These are phyloP conservation scores for Otocyon megalotis DNA, from an alignment of 2,113 vertebrate genomes.

Conservation along the genomic window DNA sequence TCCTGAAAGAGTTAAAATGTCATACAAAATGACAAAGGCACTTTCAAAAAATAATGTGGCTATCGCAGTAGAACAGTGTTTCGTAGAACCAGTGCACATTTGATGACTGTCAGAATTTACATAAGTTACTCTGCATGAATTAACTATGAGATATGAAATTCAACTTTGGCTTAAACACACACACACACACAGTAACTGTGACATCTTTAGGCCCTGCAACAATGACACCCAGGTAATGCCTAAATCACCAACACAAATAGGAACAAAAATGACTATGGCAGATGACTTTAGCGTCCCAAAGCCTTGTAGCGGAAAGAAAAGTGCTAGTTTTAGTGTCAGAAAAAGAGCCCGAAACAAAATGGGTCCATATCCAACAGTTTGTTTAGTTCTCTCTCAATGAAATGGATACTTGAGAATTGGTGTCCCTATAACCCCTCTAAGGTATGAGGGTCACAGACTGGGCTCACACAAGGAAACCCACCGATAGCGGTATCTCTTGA, in stretches of 20 bases:
- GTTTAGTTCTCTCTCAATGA: conserved; percentile 76
- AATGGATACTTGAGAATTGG: conserved; percentile 74
- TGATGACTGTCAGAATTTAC: conserved; percentile 90
- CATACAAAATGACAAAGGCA: conserved; percentile 86
- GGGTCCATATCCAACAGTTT: conserved; percentile 21
- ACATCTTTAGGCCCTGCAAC: conserved; percentile 80
- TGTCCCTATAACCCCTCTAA: conserved; percentile 70
- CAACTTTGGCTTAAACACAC: conserved; percentile 85
- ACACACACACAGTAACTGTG: conserved; percentile 79
- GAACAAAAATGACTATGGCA: conserved; percentile 55
- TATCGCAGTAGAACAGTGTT: conserved; percentile 84
- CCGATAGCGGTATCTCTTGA: conserved; percentile 82
- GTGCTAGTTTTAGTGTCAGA: background rate
- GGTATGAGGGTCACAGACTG: conserved; percentile 78
- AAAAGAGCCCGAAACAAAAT: conserved; percentile 57
- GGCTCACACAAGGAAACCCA: conserved; percentile 77
- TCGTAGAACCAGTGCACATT: conserved; percentile 87
- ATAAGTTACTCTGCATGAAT: conserved; percentile 90
- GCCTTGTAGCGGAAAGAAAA: conserved; percentile 66
- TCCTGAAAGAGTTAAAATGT: conserved; percentile 85
- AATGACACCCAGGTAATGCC: conserved; percentile 63
- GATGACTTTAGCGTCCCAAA: conserved; percentile 62
- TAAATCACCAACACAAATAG: conserved; percentile 75
- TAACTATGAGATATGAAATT: conserved; percentile 89
- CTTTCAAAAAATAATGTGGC: conserved; percentile 83